phyloP scores from a whole-genome alignment of 2,113 vertebrate genomes.

The Mesoclemmys tuberculata region DNA sequence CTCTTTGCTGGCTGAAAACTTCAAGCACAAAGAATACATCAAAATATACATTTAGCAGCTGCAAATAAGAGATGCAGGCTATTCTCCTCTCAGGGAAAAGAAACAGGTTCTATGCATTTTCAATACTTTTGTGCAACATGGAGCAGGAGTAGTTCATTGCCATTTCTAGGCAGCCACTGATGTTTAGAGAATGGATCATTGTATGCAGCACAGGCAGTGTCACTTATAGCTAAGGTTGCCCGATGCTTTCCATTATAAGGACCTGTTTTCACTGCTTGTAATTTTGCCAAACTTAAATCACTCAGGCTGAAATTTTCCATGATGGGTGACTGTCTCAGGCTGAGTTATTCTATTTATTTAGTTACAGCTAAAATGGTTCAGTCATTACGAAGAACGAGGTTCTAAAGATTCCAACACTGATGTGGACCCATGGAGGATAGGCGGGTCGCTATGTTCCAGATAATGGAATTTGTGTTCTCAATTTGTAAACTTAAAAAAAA shows the following conservation, averaged over 20 bases:
- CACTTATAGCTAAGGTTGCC: neutral
- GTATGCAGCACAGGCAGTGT: neutral
- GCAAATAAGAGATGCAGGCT: neutral
- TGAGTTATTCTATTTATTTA: neutral
- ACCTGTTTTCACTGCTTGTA: neutral
- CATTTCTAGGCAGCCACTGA: neutral
- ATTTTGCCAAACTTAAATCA: neutral
- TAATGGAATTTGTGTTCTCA: neutral
- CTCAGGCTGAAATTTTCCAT: neutral
- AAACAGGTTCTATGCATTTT: neutral
- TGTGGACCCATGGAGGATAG: neutral
- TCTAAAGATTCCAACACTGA: neutral
- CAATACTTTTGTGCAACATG: neutral
- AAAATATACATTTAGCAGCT: neutral
- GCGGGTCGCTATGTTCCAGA: neutral
- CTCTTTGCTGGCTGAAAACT: neutral
- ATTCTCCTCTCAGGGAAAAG: neutral
- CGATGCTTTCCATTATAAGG: neutral
- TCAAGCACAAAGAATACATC: conserved; percentile 1
- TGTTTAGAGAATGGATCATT: neutral
- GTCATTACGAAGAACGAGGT: neutral
- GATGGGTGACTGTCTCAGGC: neutral
- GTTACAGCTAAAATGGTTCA: neutral
- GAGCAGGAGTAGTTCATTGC: neutral
- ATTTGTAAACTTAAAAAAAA: neutral